Percentiles rank a stretch among this genome's conserved stretches.
These are phyloP conservation scores for Siniperca knerii DNA, from an alignment of 2,113 vertebrate species.

Conservation along the genomic window DNA sequence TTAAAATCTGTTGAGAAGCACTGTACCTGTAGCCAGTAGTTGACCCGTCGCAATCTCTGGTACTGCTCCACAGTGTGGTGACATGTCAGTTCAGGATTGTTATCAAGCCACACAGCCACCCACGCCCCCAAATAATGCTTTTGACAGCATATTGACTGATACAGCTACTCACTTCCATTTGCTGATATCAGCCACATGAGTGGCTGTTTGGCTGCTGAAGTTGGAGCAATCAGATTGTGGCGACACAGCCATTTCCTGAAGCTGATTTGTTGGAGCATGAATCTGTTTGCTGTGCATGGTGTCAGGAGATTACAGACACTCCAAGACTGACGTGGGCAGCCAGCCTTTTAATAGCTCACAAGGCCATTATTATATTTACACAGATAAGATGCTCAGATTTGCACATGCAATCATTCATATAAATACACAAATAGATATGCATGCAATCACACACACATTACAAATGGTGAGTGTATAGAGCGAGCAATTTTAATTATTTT, in stretches of 20 bases:
- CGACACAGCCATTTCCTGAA: slow-evolving; percentile 63
- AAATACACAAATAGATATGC: slow-evolving; percentile 23
- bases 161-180: slow-evolving; percentile 77
- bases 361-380: slow-evolving; percentile 60
- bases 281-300: slow-evolving; percentile 51
- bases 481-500: not conserved
- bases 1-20: slow-evolving; percentile 31
- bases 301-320: slow-evolving; percentile 61
- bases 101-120: slow-evolving; percentile 66
- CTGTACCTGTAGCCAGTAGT: slow-evolving; percentile 29
- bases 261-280: slow-evolving; percentile 64
- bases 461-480: slow-evolving; percentile 19
- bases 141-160: slow-evolving; percentile 72
- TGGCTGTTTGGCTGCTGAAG: slow-evolving; percentile 58
- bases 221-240: slow-evolving; percentile 71
- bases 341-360: slow-evolving; percentile 64
- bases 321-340: slow-evolving; percentile 57
- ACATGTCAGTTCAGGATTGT: slow-evolving; percentile 51
- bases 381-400: slow-evolving; percentile 46
- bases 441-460: slow-evolving; percentile 8
- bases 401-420: slow-evolving; percentile 27
- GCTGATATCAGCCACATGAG: slow-evolving; percentile 73
- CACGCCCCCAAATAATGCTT: slow-evolving; percentile 40
- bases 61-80: slow-evolving; percentile 26
- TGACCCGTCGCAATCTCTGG: slow-evolving; percentile 50